These are phyloP conservation scores for Phalacrocorax brasilianus DNA, from an alignment of 2,113 vertebrate species.

Conservation along the genomic window DNA sequence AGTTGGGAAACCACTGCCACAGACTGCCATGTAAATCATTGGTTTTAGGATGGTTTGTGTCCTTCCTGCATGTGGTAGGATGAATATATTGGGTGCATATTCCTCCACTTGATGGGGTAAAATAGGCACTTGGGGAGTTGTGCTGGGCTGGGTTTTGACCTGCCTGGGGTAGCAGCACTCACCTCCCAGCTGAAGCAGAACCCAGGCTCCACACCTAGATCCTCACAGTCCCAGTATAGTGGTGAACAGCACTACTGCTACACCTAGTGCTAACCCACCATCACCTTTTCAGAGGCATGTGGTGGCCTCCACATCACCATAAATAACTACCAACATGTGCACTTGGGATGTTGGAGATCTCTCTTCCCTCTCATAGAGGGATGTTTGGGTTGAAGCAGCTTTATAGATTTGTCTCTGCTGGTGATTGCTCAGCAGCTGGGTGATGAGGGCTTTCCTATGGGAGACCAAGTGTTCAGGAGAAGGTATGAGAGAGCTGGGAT, in stretches of 20 bases:
- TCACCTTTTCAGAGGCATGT: neutral
- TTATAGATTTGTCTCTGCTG: neutral
- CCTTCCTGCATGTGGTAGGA: neutral
- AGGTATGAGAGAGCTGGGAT: neutral
- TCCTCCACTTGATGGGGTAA: neutral
- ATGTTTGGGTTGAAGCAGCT: neutral
- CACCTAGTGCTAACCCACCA: neutral
- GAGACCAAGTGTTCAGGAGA: neutral
- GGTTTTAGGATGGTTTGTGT: neutral
- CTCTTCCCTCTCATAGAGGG: accelerated
- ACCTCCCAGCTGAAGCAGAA: neutral
- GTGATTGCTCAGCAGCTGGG: neutral
- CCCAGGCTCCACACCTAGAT: neutral
- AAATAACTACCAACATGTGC: neutral
- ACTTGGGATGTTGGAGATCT: neutral
- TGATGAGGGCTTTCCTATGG: neutral
- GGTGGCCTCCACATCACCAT: neutral
- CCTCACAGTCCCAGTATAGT: neutral
- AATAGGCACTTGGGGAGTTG: neutral
- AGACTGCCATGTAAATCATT: neutral
- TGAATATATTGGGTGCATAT: neutral
- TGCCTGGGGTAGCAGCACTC: neutral
- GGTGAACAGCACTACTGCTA: neutral
- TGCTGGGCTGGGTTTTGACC: neutral
- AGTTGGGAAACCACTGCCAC: neutral